Evolutionary conservation across 2,888 invertebrate species (phyloP), one percentile per base, ranked within the genome.

Genomic region (Baccha elongata): DNA sequence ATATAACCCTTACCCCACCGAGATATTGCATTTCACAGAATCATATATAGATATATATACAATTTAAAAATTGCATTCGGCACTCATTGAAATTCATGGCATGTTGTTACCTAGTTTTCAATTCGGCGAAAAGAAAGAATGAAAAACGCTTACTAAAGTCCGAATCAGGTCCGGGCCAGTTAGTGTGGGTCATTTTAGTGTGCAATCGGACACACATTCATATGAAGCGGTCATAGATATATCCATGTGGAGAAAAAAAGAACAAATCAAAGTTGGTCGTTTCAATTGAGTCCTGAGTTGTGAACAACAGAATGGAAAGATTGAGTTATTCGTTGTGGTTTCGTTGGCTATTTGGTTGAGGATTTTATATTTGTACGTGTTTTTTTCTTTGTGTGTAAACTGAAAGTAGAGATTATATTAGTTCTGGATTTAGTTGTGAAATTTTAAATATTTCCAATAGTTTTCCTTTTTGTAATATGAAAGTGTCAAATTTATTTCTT

Each of bases 61-160:
- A 81, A 75, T 71, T 71, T 75, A 81, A 75, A 75, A 81, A 71
- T 75, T 65, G 76, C 71, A 83, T 76, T 76, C 67, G 48, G 53
- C 72, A 72, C 81, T 83, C 81, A 72, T 83, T 83, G 81, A 72
- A 72, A 83, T 83, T 83, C 81, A 83, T 83, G 76, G 76, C 81
- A 83, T 72, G 76, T 72, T 83, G 72, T 83, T 83, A 83, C 76
- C 81, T 83, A 76, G 71, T 83, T 72, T 67, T 64, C 81, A 68
- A 83, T 83, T 83, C 67, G 44, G 35, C 26, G 19, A 26, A 8
- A 37, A 52, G 67, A 62, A 58, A 35, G 19, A 37, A 42, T n/a
- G 29, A 60, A 65, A 44, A 62, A 62, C 46, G 23, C 23, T 40
- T 35, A 37, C 26, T 23, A 73, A 68, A 68, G 40, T 52, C 50